These are phyloP conservation scores for Microtus richardsoni DNA, from an alignment of 2,113 vertebrate species.

Conservation along the genomic window DNA sequence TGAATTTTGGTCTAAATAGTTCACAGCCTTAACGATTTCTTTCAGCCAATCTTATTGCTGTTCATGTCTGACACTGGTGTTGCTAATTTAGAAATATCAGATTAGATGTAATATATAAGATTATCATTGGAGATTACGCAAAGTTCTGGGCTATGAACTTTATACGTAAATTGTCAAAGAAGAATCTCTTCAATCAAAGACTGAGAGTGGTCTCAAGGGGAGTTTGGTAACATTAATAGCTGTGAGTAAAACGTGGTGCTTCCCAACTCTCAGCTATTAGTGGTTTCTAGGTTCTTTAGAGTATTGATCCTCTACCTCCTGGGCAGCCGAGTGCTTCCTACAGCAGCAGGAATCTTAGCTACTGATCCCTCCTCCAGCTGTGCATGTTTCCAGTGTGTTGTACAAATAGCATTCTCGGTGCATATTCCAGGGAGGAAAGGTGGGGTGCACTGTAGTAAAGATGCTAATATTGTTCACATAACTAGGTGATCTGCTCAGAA, in stretches of 20 bases:
- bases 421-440: background rate
- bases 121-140: background rate
- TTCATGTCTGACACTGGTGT: background rate
- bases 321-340: background rate
- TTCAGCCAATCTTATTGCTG: background rate
- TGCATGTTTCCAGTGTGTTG: background rate
- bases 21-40: background rate
- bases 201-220: background rate
- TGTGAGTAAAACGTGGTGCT: background rate
- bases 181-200: background rate
- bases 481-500: background rate
- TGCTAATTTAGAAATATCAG: constrained; percentile 20
- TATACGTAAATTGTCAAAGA: background rate
- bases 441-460: background rate
- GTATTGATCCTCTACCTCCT: background rate
- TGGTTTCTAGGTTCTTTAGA: background rate
- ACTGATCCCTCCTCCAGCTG: background rate
- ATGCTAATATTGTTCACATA: background rate
- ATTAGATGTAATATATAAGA: background rate
- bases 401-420: background rate
- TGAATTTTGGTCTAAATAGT: background rate
- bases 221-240: background rate
- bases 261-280: background rate
- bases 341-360: background rate
- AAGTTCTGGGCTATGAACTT: background rate